These are phyloP conservation scores for Octonoba sinensis DNA, from an alignment of 2,888 invertebrate species.

Conservation along the genomic window DNA sequence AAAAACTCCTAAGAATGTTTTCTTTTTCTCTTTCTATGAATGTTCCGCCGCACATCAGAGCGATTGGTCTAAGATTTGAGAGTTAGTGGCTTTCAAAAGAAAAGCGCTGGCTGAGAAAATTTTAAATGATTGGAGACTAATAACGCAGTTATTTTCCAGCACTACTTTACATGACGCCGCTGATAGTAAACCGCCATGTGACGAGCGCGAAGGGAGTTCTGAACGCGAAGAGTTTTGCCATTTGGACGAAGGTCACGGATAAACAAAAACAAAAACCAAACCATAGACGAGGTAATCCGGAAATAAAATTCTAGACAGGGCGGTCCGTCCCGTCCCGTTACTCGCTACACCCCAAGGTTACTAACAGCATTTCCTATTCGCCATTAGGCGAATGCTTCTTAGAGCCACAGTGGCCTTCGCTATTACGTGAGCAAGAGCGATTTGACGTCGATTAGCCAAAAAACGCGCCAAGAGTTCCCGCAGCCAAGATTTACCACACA, in stretches of 20 bases:
- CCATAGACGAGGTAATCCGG: slow-evolving; percentile 34
- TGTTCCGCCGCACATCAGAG: no score
- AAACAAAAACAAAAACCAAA: slow-evolving; percentile 8
- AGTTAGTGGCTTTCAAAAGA: no score
- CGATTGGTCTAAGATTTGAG: no score
- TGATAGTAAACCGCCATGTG: no score
- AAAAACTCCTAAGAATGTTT: no score
- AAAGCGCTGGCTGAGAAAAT: no score
- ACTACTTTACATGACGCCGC: no score
- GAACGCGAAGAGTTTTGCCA: not conserved
- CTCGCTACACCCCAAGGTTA: slow-evolving; percentile 31
- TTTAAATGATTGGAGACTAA: no score
- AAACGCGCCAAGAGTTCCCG: slow-evolving; percentile 1
- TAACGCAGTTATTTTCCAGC: no score
- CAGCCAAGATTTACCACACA: not conserved
- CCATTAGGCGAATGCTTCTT: slow-evolving; percentile 14
- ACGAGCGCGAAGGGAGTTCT: not conserved
- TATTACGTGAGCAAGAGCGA: slow-evolving; percentile 17
- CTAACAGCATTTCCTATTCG: slow-evolving; percentile 10
- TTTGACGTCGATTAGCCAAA: not conserved
- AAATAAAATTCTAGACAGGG: slow-evolving; percentile 29
- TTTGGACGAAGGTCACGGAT: slow-evolving; percentile 5
- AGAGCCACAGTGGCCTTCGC: slow-evolving; percentile 31
- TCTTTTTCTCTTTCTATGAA: no score
- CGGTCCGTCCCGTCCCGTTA: slow-evolving; percentile 19